Base-by-base conservation (phyloP, 2,113 vertebrate species). In the Tupaia chinensis region DNA sequence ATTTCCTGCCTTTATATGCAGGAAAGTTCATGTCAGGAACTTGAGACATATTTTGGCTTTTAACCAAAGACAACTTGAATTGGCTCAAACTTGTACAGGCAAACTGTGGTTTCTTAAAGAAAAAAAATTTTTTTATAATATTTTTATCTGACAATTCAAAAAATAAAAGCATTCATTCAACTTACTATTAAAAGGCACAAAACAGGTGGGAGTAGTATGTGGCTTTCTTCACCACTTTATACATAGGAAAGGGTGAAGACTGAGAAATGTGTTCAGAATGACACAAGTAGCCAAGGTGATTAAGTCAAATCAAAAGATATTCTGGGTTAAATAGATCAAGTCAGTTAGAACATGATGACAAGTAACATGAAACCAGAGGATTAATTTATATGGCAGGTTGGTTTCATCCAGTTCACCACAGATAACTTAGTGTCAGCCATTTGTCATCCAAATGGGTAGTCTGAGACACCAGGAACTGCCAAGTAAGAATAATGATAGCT, bases 1-100 rank as follows among this genome's bases (percentile, higher is more conserved):
- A 92, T 93, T 95, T 94, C 80, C 65, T 96, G 68, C 29, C n/a
- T 85, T 96, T 94, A 25, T 77, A 53, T 68, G 12, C 3, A 95
- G 66, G 89, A 44, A 44, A 44, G 95, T 96, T 97, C 65, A 93
- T 86, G 73, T 80, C 56, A 95, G 78, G 58, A 95, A 96, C 54
- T 90, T 78, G 60, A 97, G 44, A 73, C 29, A 70, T 69, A 92
- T 96, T 97, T 92, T 84, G 90, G 87, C 84, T 95, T 76, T 97
- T 79, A 90, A n/a, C 73, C 97, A 95, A 96, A 69, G 65, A 95
- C 77, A 96, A 89, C 27, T 94, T 76, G 20, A 83, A 65, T 83
- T 96, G 77, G 44, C 56, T 96, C 73, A 84, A 93, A 94, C 44
- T 82, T 91, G 78, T 91, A 95, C 13, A 91, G 83, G 23, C 25